phyloP scores from a whole-genome alignment of 2,113 vertebrate genomes.

The Clarias gariepinus region DNA sequence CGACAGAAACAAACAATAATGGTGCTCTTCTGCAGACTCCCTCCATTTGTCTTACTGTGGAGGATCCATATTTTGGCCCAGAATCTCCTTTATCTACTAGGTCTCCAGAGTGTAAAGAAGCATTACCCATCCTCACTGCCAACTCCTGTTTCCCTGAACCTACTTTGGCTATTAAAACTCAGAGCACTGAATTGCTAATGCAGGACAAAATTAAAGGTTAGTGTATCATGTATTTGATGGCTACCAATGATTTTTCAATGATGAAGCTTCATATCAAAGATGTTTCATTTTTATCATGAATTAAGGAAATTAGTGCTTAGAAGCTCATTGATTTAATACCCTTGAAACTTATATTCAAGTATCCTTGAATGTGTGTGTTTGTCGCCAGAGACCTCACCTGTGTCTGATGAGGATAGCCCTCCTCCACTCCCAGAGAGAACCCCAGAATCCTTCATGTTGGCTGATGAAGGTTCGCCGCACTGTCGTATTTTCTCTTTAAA shows the following conservation, averaged over 20 bases:
- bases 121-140: not conserved
- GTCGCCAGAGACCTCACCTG: slow-evolving; percentile 14
- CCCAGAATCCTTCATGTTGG: slow-evolving; percentile 86
- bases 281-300: not conserved
- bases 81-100: slow-evolving; percentile 25
- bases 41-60: slow-evolving; percentile 65
- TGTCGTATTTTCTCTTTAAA: not conserved
- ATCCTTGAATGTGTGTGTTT: not conserved
- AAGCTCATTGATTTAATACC: not conserved
- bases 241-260: not conserved
- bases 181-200: slow-evolving; percentile 36
- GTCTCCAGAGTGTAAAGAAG: not conserved
- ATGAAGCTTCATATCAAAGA: not conserved
- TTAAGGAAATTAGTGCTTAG: not conserved
- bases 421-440: slow-evolving; percentile 90
- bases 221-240: not conserved
- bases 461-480: slow-evolving; percentile 57
- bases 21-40: not conserved
- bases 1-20: not conserved
- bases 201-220: slow-evolving; percentile 57
- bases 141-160: slow-evolving; percentile 34
- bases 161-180: slow-evolving; percentile 51
- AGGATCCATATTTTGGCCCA: slow-evolving; percentile 74
- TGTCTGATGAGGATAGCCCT: slow-evolving; percentile 73
- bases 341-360: not conserved